phyloP scores from a whole-genome alignment of 2,113 vertebrate species.

The Pangasianodon hypophthalmus region DNA sequence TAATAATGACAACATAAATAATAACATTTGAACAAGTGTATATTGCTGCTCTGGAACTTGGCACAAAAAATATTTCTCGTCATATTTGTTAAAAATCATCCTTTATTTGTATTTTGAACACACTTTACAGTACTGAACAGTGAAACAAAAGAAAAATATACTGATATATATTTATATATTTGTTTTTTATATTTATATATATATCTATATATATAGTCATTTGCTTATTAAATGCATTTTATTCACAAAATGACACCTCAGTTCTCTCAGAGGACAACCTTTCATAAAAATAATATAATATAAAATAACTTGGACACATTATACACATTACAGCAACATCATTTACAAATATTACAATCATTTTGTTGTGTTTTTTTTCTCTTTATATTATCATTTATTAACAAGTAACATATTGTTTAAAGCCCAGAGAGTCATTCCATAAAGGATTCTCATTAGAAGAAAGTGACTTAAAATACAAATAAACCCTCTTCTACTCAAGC shows the following conservation, averaged over 20 bases:
- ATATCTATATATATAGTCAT: constrained; percentile 75
- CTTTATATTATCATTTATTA: constrained; percentile 72
- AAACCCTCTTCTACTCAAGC: constrained; percentile 57
- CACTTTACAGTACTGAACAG: constrained; percentile 84
- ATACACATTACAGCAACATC: constrained; percentile 80
- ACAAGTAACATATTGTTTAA: constrained; percentile 74
- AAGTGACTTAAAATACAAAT: constrained; percentile 72
- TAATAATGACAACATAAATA: not conserved
- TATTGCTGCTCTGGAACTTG: not conserved
- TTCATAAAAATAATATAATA: constrained; percentile 86
- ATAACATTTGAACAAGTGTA: not conserved
- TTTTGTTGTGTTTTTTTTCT: constrained; percentile 69
- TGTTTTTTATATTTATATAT: constrained; percentile 72
- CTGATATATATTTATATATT: constrained; percentile 77
- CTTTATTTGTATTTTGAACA: constrained; percentile 84
- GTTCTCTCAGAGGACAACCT: constrained; percentile 77
- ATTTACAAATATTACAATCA: constrained; percentile 86
- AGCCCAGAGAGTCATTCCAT: constrained; percentile 74
- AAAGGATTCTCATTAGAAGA: constrained; percentile 71
- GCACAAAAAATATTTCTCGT: not conserved
- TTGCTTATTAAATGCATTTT: constrained; percentile 83
- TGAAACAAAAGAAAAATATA: constrained; percentile 84
- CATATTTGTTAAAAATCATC: constrained; percentile 74
- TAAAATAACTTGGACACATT: constrained; percentile 84
- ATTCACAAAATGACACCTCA: constrained; percentile 83